A percentile compares a stretch with the other conserved stretches of the same genome.
Conservation (phyloP, 1,140 invertebrate genomes). For the Andricus grossulariae region DNA sequence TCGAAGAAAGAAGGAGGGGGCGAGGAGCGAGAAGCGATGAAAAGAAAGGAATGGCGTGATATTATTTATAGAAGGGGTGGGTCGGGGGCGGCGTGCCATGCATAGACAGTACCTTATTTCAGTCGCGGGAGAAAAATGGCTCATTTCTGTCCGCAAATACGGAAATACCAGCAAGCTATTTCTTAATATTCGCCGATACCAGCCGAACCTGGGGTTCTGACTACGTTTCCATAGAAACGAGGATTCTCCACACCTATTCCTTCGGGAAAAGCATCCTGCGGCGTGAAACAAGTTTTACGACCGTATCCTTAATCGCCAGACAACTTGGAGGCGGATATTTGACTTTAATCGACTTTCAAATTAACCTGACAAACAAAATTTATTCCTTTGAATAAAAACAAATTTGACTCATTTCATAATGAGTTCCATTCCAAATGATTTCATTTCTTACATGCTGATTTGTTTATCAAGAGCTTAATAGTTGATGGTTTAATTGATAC, state of each 20-base stretch:
- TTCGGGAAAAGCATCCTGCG: slow-evolving; percentile 7
- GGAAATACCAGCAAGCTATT: slow-evolving; percentile 69
- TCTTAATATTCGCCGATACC: slow-evolving; percentile 72
- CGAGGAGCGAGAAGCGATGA: slow-evolving; percentile 49
- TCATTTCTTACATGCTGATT: too few relatives aligned
- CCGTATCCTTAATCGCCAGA: slow-evolving; percentile 43
- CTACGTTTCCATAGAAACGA: slow-evolving; percentile 69
- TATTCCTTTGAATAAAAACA: too few relatives aligned
- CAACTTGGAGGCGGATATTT: slow-evolving; percentile 47
- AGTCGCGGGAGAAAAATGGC: slow-evolving; percentile 61
- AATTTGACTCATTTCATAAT: too few relatives aligned
- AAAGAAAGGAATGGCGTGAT: slow-evolving; percentile 56
- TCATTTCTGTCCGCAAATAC: slow-evolving; percentile 66
- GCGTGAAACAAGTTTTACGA: slow-evolving; percentile 26
- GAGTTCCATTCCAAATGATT: too few relatives aligned
- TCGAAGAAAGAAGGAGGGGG: slow-evolving; percentile 37
- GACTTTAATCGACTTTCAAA: slow-evolving; percentile 37
- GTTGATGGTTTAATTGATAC: too few relatives aligned
- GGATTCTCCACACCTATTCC: slow-evolving; percentile 38
- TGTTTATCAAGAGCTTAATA: too few relatives aligned
- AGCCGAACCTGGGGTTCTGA: slow-evolving; percentile 56
- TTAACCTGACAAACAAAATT: background rate
- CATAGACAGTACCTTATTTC: slow-evolving; percentile 71
- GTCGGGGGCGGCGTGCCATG: slow-evolving; percentile 67
- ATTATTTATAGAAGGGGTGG: slow-evolving; percentile 69